Base-by-base conservation (phyloP, 2,113 vertebrate species). In the Seriola rivoliana region DNA sequence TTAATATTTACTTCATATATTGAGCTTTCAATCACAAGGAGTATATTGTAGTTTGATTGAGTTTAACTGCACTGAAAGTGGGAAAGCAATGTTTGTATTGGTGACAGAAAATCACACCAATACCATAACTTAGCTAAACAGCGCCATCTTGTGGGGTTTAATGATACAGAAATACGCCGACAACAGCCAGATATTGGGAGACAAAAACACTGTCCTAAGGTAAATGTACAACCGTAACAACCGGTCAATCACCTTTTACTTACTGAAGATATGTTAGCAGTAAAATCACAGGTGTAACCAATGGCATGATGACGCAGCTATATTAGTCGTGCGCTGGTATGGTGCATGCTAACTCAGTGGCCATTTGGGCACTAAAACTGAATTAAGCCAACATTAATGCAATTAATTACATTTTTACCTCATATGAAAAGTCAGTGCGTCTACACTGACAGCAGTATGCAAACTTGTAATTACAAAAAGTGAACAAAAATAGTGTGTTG, bases 131-230 rank as follows among this genome's bases (percentile, higher is more conserved):
- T 36, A 46, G 63, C 36, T 71, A 75, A 89, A 90, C 48, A 80
- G 50, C 66, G 89, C 89, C 93, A 89, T 79, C 93, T 74, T 70
- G 93, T 93, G 93, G 83, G 13, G 1, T 29, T 21, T 57, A 32
- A n/a, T 57, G 57, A 25, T 14, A 81, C 4, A 40, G 2, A 34
- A 63, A 57, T 38, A 16, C 57, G 23, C 1, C 8, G 12, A 68
- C 34, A 59, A 12, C 3, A 4, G 67, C 6, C 40, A 11, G 2
- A 54, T 23, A 16, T 4, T 10, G 0, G 4, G 32, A 42, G 40
- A 42, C 8, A 42, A 42, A 29, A 8, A 42, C 40, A 21, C 4
- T 7, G 3, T 25, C 21, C 68, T 2, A 17, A 34, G 42, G 32
- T 8, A 21, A 23, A 21, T 2, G 25, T 3, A 40, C 32, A 25